Conservation (phyloP, 2,113 vertebrate genomes). For the Pionites leucogaster region DNA sequence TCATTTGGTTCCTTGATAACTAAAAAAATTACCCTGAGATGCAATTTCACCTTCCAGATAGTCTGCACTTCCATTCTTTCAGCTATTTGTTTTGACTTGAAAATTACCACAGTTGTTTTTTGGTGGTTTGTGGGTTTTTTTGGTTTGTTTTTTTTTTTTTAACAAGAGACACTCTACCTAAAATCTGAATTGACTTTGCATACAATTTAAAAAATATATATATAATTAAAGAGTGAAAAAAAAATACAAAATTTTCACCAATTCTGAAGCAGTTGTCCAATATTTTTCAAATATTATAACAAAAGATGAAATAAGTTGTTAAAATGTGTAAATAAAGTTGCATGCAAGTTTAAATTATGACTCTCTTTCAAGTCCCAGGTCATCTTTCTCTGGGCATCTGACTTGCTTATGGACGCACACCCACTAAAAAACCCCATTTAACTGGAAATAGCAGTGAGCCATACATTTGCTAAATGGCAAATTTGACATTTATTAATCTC, state of each 20-base stretch:
- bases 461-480: neutral
- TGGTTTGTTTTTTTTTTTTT: neutral
- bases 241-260: fast-evolving
- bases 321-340: neutral
- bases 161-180: neutral
- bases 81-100: neutral
- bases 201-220: neutral
- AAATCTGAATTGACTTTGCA: neutral
- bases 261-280: neutral
- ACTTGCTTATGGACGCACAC: neutral
- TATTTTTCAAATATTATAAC: neutral
- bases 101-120: neutral
- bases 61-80: neutral
- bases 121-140: neutral
- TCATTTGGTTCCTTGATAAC: neutral
- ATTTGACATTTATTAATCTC: neutral
- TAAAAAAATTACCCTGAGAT: neutral
- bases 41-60: neutral
- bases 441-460: neutral
- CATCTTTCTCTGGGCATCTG: neutral
- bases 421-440: neutral
- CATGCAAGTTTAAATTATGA: neutral
- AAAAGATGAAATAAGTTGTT: neutral
- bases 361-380: neutral
- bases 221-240: neutral